These are phyloP conservation scores for Drosophila sturtevanti DNA, from an alignment of 1,140 invertebrate genomes.

Conservation along the genomic window DNA sequence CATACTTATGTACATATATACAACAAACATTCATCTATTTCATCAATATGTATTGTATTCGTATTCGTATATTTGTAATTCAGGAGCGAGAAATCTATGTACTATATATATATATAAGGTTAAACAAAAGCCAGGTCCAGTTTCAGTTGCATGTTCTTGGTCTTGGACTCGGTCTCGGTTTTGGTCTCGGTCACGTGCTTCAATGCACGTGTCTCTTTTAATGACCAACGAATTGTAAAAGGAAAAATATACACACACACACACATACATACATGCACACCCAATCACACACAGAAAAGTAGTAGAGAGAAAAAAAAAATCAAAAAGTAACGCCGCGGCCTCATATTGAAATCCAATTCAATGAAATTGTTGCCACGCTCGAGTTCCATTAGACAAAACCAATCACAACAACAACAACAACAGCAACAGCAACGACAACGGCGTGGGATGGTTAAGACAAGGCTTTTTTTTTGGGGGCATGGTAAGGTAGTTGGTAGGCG, in stretches of 20 bases:
- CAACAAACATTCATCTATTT: slow-evolving; percentile 16
- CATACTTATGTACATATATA: neutral
- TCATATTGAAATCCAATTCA: slow-evolving; percentile 81
- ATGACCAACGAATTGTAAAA: slow-evolving; percentile 79
- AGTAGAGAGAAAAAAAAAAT: slow-evolving; percentile 10
- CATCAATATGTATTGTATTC: slow-evolving; percentile 7
- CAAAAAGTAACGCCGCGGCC: slow-evolving; percentile 4
- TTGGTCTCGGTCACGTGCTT: slow-evolving; percentile 74
- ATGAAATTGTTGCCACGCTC: slow-evolving; percentile 76
- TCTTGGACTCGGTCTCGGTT: neutral
- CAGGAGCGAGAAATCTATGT: too few species aligned
- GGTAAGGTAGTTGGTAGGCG: neutral
- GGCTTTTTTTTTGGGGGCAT: neutral
- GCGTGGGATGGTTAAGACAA: neutral
- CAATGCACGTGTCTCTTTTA: slow-evolving; percentile 81
- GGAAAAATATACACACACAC: slow-evolving; percentile 29
- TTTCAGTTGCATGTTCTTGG: slow-evolving; percentile 49
- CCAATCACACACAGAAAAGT: slow-evolving; percentile 8
- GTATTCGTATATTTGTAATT: too few species aligned
- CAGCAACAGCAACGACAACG: slow-evolving; percentile 17
- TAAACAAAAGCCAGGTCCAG: slow-evolving; percentile 58
- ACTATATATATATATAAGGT: slow-evolving; percentile 7
- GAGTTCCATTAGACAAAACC: slow-evolving; percentile 82
- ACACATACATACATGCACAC: slow-evolving; percentile 26
- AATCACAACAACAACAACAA: slow-evolving; percentile 72